Conservation (phyloP, 2,113 vertebrate species). For the Colius striatus region DNA sequence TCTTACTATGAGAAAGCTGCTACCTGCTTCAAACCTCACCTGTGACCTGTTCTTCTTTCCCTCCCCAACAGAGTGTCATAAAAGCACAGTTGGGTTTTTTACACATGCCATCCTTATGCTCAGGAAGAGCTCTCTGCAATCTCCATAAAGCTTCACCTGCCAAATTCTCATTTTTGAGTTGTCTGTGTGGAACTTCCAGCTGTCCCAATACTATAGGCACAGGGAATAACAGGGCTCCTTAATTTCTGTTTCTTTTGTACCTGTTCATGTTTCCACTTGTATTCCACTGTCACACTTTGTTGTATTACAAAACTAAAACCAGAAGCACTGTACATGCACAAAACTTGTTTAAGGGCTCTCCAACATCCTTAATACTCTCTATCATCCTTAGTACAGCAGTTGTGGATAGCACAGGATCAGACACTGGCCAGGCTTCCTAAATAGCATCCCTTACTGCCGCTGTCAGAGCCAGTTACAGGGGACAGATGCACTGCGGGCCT, state of each 20-base stretch:
- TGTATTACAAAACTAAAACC: background rate
- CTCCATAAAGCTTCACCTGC: background rate
- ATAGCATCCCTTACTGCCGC: background rate
- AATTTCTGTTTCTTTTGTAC: background rate
- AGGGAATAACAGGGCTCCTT: background rate
- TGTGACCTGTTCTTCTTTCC: background rate
- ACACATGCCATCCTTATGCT: background rate
- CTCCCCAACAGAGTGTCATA: background rate
- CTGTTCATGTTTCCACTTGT: background rate
- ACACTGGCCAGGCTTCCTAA: background rate
- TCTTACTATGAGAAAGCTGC: background rate
- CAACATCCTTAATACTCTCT: background rate
- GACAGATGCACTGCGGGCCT: background rate
- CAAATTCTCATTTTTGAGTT: background rate
- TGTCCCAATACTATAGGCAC: accelerated
- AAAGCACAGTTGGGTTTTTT: background rate
- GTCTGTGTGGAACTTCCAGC: background rate
- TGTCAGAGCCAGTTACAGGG: background rate
- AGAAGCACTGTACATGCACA: background rate
- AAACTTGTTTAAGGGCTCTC: background rate
- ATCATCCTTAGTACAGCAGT: background rate
- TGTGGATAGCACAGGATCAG: background rate
- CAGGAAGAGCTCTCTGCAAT: background rate
- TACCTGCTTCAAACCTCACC: background rate
- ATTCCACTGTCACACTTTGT: no score